A percentile compares a stretch with the other conserved stretches of the same genome.
phyloP scores from a whole-genome alignment of 2,113 vertebrate species.

The Chionomys nivalis region DNA sequence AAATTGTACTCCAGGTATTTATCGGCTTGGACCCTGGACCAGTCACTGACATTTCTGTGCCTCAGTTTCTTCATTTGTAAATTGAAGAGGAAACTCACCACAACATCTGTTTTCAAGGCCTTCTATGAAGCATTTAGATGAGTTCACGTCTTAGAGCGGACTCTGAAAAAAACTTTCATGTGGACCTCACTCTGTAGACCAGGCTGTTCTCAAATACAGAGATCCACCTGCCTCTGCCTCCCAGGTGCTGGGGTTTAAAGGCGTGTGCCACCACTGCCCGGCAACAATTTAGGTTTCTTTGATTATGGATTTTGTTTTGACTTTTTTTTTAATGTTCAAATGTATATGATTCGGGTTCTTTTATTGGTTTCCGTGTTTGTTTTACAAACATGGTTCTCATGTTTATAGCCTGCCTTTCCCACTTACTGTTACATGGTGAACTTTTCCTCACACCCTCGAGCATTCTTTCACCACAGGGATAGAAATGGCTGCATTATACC shows the following conservation, averaged over 20 bases:
- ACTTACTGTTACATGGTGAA: rapidly evolving
- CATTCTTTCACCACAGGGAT: neutral
- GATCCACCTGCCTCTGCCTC: neutral
- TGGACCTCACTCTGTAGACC: neutral
- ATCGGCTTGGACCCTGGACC: neutral
- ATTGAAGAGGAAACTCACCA: neutral
- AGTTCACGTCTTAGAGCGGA: neutral
- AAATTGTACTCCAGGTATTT: neutral
- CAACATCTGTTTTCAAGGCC: neutral
- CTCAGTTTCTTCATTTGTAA: neutral
- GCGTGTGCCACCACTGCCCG: neutral
- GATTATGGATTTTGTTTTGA: neutral
- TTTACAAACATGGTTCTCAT: neutral
- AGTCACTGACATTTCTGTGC: neutral
- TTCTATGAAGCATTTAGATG: too few relatives aligned
- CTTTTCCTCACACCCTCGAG: neutral
- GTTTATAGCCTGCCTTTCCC: neutral
- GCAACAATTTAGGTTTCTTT: neutral
- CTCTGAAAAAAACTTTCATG: neutral
- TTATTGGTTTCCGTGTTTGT: neutral
- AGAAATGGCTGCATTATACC: neutral
- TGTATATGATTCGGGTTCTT: neutral
- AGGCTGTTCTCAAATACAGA: neutral
- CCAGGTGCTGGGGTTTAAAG: neutral
- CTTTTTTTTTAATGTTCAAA: neutral